Evolutionary conservation across 2,888 invertebrate genomes (phyloP).

Genomic region (Lycocerus yunnanus): DNA sequence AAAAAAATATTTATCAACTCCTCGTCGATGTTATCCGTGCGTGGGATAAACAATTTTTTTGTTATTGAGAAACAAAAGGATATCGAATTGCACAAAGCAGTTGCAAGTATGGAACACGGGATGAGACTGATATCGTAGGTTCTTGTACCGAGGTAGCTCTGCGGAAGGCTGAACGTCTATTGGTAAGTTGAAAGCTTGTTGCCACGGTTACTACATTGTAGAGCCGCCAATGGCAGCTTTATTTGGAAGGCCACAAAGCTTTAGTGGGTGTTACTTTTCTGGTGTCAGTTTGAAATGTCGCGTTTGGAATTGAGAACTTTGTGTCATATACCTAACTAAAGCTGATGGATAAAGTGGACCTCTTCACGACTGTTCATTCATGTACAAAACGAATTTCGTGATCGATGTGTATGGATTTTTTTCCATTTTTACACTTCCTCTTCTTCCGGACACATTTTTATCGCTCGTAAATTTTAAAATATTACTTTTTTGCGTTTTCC

Average conservation of each 20-base stretch:
- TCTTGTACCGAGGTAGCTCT: constrained; percentile 36
- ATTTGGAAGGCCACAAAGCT: constrained; percentile 39
- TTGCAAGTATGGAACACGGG: constrained; percentile 42
- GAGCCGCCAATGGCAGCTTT: constrained; percentile 48
- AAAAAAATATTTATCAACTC: background rate
- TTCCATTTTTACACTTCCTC: background rate
- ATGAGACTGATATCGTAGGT: constrained; percentile 43
- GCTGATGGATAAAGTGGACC: constrained; percentile 56
- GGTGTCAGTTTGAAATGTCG: constrained; percentile 47
- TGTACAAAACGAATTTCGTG: constrained; percentile 20
- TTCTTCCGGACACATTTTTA: background rate
- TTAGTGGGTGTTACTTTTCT: constrained; percentile 41
- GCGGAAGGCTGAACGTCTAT: constrained; percentile 42
- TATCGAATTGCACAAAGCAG: constrained; percentile 32
- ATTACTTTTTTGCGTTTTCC: background rate
- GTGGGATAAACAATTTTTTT: background rate
- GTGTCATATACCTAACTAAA: constrained; percentile 53
- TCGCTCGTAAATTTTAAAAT: background rate
- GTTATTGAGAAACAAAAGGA: constrained; percentile 18
- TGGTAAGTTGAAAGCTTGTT: constrained; percentile 51
- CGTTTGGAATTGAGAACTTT: constrained; percentile 46
- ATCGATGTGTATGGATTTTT: constrained; percentile 7
- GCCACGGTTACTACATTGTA: constrained; percentile 51
- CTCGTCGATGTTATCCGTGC: background rate
- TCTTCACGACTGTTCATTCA: constrained; percentile 41